Evolutionary conservation across 2,113 vertebrate species (phyloP), one percentile per base, ranked within the genome.

Genomic region (Eurystomus gularis): DNA sequence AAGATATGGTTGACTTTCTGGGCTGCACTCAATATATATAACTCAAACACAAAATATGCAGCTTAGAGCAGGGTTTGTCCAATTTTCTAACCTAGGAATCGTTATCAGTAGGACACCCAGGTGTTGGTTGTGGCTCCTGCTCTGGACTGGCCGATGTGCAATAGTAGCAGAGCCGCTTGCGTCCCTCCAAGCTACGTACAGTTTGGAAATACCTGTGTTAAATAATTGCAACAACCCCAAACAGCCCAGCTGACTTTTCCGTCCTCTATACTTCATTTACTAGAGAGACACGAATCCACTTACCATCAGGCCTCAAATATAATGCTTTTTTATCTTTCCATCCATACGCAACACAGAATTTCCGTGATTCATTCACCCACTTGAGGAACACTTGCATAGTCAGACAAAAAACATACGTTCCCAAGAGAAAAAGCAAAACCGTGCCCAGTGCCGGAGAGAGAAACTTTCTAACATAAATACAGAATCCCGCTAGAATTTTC

Each of bases 361-460:
- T 95, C 95, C 95, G 88, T 91, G 90, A 96, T 89, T 96, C 94
- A 91, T 77, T 93, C 69, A 40, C 88, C 42, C 92, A 81, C 90
- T 88, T 69, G 58, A 90, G 78, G 71, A 68, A 54, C 82, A 54
- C 58, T 95, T 42, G 46, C 71, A 26, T 5, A 61, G 68, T 52
- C 61, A 92, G 82, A 91, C 61, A 69, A 72, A n/a, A 96, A 95
- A 79, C 65, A 64, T 3, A 54, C 65, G 10, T 87, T 94, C 95
- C 93, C 91, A 72, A 69, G 73, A 94, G 77, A 28, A 87, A 94
- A 95, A 86, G 72, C 81, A 81, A 94, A 86, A 64, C 83, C 91
- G 79, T 6, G 4, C 89, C 83, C 33, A 4, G 57, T 23, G 66
- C 77, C 55, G 61, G 86, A 84, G 73, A 46, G 64, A 75, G 65